Conservation (phyloP, 2,888 invertebrate species). For the Spisula subtruncata region DNA sequence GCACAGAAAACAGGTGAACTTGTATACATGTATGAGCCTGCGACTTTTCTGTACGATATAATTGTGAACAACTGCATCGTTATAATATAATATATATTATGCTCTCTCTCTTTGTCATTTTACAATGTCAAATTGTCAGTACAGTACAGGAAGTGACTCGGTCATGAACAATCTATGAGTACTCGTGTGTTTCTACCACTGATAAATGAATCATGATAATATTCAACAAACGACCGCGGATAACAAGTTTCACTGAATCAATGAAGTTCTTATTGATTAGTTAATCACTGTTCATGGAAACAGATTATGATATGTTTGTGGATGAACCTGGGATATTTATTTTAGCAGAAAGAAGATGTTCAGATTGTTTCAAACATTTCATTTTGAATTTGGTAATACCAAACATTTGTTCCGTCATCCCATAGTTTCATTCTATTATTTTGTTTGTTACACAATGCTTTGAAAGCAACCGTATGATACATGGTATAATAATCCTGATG, state of each 20-base stretch:
- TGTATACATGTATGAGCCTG: neutral
- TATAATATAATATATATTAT: neutral
- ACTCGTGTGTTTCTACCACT: neutral
- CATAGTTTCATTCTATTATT: neutral
- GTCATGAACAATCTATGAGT: neutral
- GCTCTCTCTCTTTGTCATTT: conserved; percentile 1
- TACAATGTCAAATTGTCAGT: neutral
- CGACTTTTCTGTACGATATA: neutral
- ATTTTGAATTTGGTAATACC: neutral
- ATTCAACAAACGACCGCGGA: neutral
- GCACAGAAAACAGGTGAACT: conserved; percentile 18
- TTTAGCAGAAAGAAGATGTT: neutral
- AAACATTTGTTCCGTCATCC: neutral
- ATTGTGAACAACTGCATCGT: neutral
- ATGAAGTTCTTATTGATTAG: neutral
- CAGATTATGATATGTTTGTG: neutral
- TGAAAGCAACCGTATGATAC: neutral
- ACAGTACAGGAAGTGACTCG: neutral
- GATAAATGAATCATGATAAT: neutral
- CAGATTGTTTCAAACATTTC: neutral
- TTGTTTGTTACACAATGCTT: neutral
- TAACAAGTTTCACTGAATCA: neutral
- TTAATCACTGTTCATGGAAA: neutral
- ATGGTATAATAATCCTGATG: no score
- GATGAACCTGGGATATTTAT: neutral